Base-by-base conservation (phyloP, 2,797 vertebrate species). In the Menidia menidia region DNA sequence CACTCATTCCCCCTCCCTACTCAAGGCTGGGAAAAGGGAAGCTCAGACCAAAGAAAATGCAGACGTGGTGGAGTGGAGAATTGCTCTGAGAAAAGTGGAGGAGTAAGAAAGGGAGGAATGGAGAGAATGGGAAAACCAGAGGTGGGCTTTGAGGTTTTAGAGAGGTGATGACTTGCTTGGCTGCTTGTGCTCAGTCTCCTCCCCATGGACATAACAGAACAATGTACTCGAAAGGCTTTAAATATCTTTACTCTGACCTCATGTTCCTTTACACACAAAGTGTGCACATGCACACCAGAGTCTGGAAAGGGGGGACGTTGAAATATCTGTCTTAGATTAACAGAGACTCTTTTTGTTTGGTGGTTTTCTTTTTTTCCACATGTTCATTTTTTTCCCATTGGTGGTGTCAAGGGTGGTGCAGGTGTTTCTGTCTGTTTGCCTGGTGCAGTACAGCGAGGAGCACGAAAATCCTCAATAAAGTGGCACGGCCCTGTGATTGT, bases 161-260 rank as follows among this genome's bases (percentile, higher is more conserved):
- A 81, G 83, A 88, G 85, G 87, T 82, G 83, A 86, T 89, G 82
- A 90, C 90, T 83, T 86, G 78, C 87, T 91, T 77, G 85, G 85
- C 86, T 91, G 87, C 71, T 5, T 86, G 81, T 73, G 73, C 71
- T 85, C 80, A 60, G 51, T 71, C 80, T 83, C 85, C 86, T 86
- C 87, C 90, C 82, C 73, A 32, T 75, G 90, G 88, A 89, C 83
- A 82, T 87, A 90, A 88, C 80, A 77, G 88, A 91, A 90, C 88
- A 91, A 90, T 89, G 87, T 88, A 87, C 75, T 87, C 77, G 63
- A 71, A 92, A 85, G 70, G 80, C 87, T 92, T 88, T 88, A 90
- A 91, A 90, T 92, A 88, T 90, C 86, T 90, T 78, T 70, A 71
- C 75, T 68, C 75, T 90, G 89, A 91, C 89, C 82, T 92, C 89